phyloP scores from a whole-genome alignment of 2,797 vertebrate species.

The Melanotaenia trifasciata region DNA sequence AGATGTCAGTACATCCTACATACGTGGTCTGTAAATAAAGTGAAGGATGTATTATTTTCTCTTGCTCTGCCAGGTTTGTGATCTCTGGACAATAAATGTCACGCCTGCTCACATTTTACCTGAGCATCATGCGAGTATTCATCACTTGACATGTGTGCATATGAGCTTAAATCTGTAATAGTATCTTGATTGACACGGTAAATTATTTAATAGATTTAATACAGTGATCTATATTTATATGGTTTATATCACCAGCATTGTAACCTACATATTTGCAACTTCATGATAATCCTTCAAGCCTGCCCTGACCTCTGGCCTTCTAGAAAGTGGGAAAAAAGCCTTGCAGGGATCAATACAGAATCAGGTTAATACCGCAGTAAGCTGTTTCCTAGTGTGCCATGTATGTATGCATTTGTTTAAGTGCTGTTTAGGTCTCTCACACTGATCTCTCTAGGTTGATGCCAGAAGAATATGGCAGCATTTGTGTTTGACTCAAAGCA shows the following conservation, averaged over 20 bases:
- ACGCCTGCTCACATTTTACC: no score
- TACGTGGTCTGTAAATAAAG: background rate
- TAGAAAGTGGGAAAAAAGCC: slow-evolving; percentile 16
- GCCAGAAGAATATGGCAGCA: slow-evolving; percentile 8
- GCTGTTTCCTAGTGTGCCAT: slow-evolving; percentile 18
- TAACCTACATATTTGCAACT: background rate
- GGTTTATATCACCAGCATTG: background rate
- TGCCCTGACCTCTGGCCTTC: slow-evolving; percentile 40
- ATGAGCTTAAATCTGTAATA: background rate
- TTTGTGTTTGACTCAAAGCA: slow-evolving; percentile 13
- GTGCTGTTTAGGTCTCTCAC: slow-evolving; percentile 5
- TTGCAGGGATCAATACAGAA: slow-evolving; percentile 40
- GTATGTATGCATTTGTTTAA: slow-evolving; percentile 29
- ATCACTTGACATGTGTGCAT: no score
- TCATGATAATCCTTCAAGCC: slow-evolving; percentile 12
- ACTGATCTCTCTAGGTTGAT: background rate
- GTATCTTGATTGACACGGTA: no score
- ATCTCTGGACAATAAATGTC: no score
- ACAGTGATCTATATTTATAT: background rate
- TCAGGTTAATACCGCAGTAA: slow-evolving; percentile 16
- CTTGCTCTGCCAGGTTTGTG: no score
- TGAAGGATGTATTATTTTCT: no score
- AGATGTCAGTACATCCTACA: background rate
- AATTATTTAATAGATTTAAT: background rate
- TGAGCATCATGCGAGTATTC: no score